Percentiles rank a stretch among this genome's conserved stretches.
These are phyloP conservation scores for Caenorhabditis sinica DNA, from an alignment of 2,888 invertebrate species.

Conservation along the genomic window DNA sequence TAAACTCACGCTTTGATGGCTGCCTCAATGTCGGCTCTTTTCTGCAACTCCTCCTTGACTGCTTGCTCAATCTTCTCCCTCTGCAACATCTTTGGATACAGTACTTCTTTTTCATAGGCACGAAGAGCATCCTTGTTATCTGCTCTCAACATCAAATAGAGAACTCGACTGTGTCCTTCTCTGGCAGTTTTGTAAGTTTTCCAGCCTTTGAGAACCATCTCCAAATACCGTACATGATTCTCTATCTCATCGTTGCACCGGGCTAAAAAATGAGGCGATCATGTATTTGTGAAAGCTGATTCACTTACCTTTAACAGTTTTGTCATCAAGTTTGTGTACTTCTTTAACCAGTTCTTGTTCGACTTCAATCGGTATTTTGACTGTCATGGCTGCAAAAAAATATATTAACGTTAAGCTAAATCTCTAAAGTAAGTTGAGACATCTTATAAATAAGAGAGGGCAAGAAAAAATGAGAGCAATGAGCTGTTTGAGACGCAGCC, in stretches of 20 bases:
- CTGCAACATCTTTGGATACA: conserved; percentile 30
- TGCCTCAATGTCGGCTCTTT: not conserved
- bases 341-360: not conserved
- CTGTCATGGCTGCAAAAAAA: conserved; percentile 22
- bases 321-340: not conserved
- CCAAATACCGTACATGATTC: conserved; percentile 11
- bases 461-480: conserved; percentile 2
- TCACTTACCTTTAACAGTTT: conserved; percentile 1
- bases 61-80: not conserved
- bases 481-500: conserved; percentile 22
- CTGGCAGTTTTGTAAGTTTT: conserved; percentile 23
- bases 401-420: too few relatives aligned
- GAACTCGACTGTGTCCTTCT: conserved; percentile 16
- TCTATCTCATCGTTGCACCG: conserved; percentile 13
- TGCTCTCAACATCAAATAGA: conserved; percentile 21
- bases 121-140: conserved; percentile 10
- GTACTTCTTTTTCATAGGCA: conserved; percentile 12
- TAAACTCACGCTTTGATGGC: not conserved
- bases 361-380: conserved; percentile 26
- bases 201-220: conserved; percentile 32
- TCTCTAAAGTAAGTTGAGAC: too few relatives aligned
- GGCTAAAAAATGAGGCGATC: not conserved
- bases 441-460: not conserved
- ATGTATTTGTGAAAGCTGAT: not conserved
- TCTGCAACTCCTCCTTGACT: not conserved